phyloP scores from a whole-genome alignment of 2,888 invertebrate genomes.

The Abrostola tripartita region DNA sequence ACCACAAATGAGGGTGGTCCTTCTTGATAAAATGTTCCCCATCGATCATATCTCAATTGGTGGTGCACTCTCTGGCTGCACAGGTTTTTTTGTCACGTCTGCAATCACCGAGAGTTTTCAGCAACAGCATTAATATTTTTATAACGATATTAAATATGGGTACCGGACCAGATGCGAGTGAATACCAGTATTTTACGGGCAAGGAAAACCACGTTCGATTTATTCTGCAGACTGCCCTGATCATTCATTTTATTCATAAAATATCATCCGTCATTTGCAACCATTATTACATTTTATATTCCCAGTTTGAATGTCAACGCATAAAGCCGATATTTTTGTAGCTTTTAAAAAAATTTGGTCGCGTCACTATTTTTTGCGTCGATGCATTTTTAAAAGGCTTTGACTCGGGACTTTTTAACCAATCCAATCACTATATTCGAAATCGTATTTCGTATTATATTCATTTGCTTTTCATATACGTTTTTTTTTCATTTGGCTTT shows the following conservation, averaged over 20 bases:
- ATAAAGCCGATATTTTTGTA: slow-evolving; percentile 32
- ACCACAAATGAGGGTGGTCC: too few relatives aligned
- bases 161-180: background rate
- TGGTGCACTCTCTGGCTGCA: too few relatives aligned
- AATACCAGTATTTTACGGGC: background rate
- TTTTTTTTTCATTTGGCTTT: background rate
- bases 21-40: too few relatives aligned
- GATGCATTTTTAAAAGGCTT: slow-evolving; percentile 52
- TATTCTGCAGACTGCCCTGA: background rate
- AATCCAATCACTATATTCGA: slow-evolving; percentile 42
- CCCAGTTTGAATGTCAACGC: slow-evolving; percentile 19
- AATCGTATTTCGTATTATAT: slow-evolving; percentile 35
- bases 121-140: background rate
- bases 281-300: slow-evolving; percentile 30
- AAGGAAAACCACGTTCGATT: background rate
- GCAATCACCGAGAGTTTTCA: too few relatives aligned
- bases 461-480: slow-evolving; percentile 22
- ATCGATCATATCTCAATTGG: too few relatives aligned
- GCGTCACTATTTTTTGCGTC: slow-evolving; percentile 32
- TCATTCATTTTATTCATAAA: slow-evolving; percentile 23
- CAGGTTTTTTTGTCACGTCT: too few relatives aligned
- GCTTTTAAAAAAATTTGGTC: slow-evolving; percentile 43
- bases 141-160: background rate
- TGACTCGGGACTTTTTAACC: slow-evolving; percentile 44
- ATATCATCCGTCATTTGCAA: slow-evolving; percentile 29